phyloP scores from a whole-genome alignment of 2,113 vertebrate genomes.

The Struthio camelus region DNA sequence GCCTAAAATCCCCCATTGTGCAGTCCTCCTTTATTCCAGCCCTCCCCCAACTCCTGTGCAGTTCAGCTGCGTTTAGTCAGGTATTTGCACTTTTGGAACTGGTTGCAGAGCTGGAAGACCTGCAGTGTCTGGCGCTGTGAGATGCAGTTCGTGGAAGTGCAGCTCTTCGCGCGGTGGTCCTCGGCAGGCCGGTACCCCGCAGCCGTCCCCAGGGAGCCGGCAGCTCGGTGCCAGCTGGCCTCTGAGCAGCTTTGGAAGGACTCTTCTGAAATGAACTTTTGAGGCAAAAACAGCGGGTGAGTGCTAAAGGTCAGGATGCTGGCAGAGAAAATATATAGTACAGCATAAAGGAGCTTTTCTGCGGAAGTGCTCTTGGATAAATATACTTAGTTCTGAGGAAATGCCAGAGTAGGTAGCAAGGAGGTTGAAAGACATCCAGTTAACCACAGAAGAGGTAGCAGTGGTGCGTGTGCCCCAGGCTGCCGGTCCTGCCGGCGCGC shows the following conservation, averaged over 20 bases:
- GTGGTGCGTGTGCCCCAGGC: accelerated
- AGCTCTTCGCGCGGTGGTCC: background rate
- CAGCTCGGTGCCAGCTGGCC: accelerated
- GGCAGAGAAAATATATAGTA: background rate
- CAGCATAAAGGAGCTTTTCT: slow-evolving; percentile 52
- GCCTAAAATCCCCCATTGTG: background rate
- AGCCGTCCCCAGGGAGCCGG: too few species aligned
- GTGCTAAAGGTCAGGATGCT: slow-evolving; percentile 44
- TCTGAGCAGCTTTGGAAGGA: accelerated
- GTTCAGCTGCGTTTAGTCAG: background rate
- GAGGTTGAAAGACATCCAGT: background rate
- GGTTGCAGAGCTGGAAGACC: background rate
- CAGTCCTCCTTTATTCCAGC: background rate
- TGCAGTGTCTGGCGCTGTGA: background rate
- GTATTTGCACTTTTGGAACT: background rate
- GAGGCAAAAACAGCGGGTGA: background rate
- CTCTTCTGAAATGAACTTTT: background rate
- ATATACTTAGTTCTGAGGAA: background rate
- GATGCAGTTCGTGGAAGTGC: background rate
- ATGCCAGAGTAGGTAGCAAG: background rate
- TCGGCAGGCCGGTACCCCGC: background rate
- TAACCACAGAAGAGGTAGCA: background rate
- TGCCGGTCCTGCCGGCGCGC: background rate
- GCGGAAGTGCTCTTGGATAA: slow-evolving; percentile 41
- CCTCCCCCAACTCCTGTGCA: background rate